Evolutionary conservation across 2,113 vertebrate genomes (phyloP).

Genomic region (Lepus americanus): DNA sequence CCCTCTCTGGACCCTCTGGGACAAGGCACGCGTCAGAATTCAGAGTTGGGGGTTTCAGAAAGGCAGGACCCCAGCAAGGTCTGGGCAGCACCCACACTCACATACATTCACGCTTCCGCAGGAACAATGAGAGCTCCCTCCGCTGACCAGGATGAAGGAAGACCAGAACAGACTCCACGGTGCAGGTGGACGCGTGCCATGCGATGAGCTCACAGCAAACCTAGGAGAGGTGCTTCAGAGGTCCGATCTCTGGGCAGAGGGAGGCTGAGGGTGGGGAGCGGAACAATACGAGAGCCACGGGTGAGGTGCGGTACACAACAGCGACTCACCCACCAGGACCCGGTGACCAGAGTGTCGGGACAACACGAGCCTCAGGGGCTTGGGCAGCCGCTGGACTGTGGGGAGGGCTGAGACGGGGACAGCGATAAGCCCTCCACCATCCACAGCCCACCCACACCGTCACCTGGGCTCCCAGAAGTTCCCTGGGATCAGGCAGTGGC

Average conservation of each 20-base stretch:
- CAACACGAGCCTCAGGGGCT: not conserved
- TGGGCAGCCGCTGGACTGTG: not conserved
- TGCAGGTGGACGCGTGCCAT: not conserved
- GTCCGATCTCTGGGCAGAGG: not conserved
- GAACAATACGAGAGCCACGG: not conserved
- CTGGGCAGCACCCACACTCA: not conserved
- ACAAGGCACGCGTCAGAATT: not conserved
- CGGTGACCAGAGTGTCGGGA: not conserved
- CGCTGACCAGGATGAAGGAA: not conserved
- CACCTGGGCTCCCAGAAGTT: too few species aligned
- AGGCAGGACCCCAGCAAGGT: not conserved
- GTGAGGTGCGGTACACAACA: fast-evolving
- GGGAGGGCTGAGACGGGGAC: too few species aligned
- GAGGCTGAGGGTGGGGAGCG: fast-evolving
- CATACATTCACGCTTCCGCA: not conserved
- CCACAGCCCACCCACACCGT: too few species aligned
- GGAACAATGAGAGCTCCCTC: not conserved
- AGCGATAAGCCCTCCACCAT: too few species aligned
- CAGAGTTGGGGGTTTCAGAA: not conserved
- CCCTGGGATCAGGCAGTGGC: not conserved
- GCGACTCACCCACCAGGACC: not conserved
- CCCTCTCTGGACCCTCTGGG: not conserved
- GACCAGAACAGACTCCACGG: not conserved
- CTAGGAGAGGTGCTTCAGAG: not conserved
- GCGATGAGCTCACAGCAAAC: not conserved